Conservation (phyloP, 2,797 vertebrate species). For the Masticophis lateralis region DNA sequence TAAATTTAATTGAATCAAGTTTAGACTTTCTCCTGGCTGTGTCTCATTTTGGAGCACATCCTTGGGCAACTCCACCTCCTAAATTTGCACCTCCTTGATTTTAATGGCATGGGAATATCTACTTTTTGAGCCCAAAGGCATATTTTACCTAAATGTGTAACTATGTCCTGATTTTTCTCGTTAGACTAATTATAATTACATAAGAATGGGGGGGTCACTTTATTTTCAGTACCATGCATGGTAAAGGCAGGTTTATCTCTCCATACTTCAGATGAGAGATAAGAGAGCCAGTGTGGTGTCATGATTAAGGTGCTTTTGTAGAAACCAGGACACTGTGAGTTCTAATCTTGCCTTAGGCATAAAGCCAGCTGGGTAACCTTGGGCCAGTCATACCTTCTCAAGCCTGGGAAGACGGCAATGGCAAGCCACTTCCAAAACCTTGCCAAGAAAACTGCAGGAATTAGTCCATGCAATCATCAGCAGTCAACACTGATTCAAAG, state of each 20-base stretch:
- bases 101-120: background rate
- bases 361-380: background rate
- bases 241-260: background rate
- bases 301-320: background rate
- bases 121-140: background rate
- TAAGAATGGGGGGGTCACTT: background rate
- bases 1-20: background rate
- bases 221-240: background rate
- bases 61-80: background rate
- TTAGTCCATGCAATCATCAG: background rate
- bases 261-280: background rate
- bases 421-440: background rate
- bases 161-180: background rate
- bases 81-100: background rate
- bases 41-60: background rate
- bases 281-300: background rate
- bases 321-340: background rate
- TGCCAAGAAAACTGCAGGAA: background rate
- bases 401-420: background rate
- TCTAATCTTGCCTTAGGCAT: background rate
- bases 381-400: background rate
- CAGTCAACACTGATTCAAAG: background rate
- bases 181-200: background rate
- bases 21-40: background rate
- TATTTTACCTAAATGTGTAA: background rate